These are phyloP conservation scores for Sphaeramia orbicularis DNA, from an alignment of 2,797 vertebrate genomes.

Conservation along the genomic window DNA sequence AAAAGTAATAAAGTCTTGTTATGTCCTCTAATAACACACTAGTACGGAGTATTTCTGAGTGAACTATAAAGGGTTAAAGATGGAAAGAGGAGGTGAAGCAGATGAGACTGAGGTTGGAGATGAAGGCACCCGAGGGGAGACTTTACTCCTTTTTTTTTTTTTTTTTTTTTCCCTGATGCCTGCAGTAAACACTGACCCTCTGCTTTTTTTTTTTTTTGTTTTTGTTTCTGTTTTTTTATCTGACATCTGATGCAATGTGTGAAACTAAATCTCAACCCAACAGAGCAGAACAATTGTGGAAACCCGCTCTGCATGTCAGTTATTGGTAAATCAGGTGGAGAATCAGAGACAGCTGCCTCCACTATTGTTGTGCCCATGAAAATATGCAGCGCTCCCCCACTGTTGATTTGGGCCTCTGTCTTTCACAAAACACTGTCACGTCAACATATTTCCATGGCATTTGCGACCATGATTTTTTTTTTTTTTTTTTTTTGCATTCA, in stretches of 20 bases:
- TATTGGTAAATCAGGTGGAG: constrained; percentile 68
- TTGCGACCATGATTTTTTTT: no score
- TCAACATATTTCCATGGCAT: no score
- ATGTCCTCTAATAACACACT: no score
- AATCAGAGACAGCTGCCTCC: constrained; percentile 65
- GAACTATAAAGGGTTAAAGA: no score
- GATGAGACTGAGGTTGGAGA: constrained; percentile 16
- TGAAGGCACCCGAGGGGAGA: constrained; percentile 33
- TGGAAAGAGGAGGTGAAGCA: constrained; percentile 15
- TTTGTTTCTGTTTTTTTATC: constrained; percentile 63
- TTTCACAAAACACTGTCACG: constrained; percentile 18
- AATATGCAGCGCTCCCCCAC: constrained; percentile 28
- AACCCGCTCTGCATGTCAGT: constrained; percentile 62
- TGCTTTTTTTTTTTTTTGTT: no score
- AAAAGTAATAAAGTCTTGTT: no score
- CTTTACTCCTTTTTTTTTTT: constrained; percentile 27
- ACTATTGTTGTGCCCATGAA: constrained; percentile 36
- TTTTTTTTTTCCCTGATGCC: constrained; percentile 36
- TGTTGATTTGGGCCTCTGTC: constrained; percentile 13
- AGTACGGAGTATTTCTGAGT: no score
- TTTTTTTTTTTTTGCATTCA: no score
- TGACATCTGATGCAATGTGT: constrained; percentile 65
- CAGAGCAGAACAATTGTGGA: constrained; percentile 61
- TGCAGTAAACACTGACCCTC: constrained; percentile 64
- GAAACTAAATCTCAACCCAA: constrained; percentile 58